phyloP scores from a whole-genome alignment of 2,888 invertebrate genomes.

The Sesamia inferens region DNA sequence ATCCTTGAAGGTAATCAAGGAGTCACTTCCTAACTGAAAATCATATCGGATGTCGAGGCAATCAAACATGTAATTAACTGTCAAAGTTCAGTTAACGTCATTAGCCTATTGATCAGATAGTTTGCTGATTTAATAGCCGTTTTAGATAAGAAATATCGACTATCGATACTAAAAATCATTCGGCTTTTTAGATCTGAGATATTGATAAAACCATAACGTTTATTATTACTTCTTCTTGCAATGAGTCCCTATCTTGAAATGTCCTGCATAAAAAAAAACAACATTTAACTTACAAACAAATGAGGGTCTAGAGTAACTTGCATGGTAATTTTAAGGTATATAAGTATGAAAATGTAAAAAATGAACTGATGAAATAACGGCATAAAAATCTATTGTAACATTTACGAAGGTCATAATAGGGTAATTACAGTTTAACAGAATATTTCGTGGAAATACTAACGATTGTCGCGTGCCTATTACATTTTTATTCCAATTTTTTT shows the following conservation, averaged over 20 bases:
- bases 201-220: slow-evolving; percentile 12
- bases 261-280: neutral
- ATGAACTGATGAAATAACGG: slow-evolving; percentile 72
- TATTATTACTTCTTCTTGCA: slow-evolving; percentile 20
- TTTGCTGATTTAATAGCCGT: slow-evolving; percentile 7
- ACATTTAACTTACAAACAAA: slow-evolving; percentile 48
- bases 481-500: slow-evolving; percentile 52
- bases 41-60: slow-evolving; percentile 52
- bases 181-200: neutral
- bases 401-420: slow-evolving; percentile 61
- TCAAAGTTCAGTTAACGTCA: slow-evolving; percentile 49
- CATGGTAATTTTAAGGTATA: slow-evolving; percentile 63
- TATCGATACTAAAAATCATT: neutral
- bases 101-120: slow-evolving; percentile 15
- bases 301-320: slow-evolving; percentile 63
- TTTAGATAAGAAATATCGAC: slow-evolving; percentile 3
- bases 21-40: slow-evolving; percentile 33
- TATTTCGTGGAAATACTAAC: slow-evolving; percentile 63
- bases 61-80: slow-evolving; percentile 52
- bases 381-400: slow-evolving; percentile 61
- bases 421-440: slow-evolving; percentile 62
- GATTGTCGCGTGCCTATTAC: slow-evolving; percentile 60
- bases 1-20: slow-evolving; percentile 30
- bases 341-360: slow-evolving; percentile 66
- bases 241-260: slow-evolving; percentile 27